Evolutionary conservation across 2,888 invertebrate species (phyloP).

Genomic region (Hydroisotoma schaefferi): DNA sequence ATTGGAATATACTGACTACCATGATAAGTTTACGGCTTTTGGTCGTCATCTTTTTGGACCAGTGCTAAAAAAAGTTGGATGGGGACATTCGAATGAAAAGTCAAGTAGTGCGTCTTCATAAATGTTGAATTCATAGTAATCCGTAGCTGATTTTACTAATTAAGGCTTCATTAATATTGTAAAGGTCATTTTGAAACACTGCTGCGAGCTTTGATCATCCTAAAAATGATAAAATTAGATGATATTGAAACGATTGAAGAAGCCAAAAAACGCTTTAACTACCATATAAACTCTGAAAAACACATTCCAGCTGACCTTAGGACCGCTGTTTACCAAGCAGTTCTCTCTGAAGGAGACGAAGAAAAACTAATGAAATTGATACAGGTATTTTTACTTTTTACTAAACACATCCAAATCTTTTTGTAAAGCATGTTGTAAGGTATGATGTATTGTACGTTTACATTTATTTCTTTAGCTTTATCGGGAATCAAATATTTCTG

Average conservation of each 20-base stretch:
- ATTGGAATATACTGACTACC: slow-evolving; percentile 73
- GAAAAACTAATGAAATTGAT: slow-evolving; percentile 72
- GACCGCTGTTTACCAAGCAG: slow-evolving; percentile 80
- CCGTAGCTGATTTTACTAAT: not conserved
- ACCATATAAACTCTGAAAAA: slow-evolving; percentile 62
- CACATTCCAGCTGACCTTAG: slow-evolving; percentile 78
- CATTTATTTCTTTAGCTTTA: slow-evolving; percentile 59
- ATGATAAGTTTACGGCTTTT: slow-evolving; percentile 69
- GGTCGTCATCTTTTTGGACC: slow-evolving; percentile 69
- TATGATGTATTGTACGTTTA: not conserved
- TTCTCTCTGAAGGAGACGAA: slow-evolving; percentile 68
- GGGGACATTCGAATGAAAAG: slow-evolving; percentile 63
- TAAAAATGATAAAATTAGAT: slow-evolving; percentile 74
- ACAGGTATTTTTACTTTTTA: too few species aligned
- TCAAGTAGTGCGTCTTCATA: slow-evolving; percentile 37
- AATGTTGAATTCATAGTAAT: not conserved
- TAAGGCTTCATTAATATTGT: slow-evolving; percentile 21
- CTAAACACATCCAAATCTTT: not conserved
- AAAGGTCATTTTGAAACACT: slow-evolving; percentile 77
- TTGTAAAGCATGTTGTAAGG: not conserved
- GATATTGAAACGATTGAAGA: slow-evolving; percentile 73
- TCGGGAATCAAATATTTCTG: slow-evolving; percentile 79
- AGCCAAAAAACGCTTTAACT: slow-evolving; percentile 65
- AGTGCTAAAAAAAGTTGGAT: slow-evolving; percentile 72
- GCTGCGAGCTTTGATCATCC: slow-evolving; percentile 77